These are phyloP conservation scores for Parthenolecanium corni DNA, from an alignment of 2,888 invertebrate genomes.

Conservation along the genomic window DNA sequence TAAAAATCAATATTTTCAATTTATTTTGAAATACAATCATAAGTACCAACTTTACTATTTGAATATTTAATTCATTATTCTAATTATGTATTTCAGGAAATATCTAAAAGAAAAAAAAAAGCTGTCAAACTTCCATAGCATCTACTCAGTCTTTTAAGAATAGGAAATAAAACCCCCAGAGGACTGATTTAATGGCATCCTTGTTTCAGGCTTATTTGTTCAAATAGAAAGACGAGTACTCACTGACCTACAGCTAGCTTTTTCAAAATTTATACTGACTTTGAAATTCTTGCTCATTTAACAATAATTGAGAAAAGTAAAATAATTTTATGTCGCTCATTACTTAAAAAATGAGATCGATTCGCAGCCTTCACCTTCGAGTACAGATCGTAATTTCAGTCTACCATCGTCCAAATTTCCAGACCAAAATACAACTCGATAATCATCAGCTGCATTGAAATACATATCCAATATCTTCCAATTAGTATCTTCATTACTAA, in stretches of 20 bases:
- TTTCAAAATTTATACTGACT: too few species aligned
- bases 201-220: too few species aligned
- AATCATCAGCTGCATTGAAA: slow-evolving; percentile 54
- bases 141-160: too few species aligned
- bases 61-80: too few species aligned
- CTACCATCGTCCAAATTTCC: slow-evolving; percentile 65
- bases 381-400: slow-evolving; percentile 54
- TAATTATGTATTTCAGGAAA: background rate
- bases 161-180: too few species aligned
- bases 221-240: too few species aligned
- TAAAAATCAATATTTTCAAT: slow-evolving; percentile 30
- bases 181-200: too few species aligned
- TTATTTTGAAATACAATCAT: background rate
- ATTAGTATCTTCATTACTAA: slow-evolving; percentile 46
- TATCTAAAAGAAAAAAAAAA: background rate
- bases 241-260: too few species aligned
- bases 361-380: slow-evolving; percentile 44
- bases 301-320: too few species aligned
- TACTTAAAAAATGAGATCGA: slow-evolving; percentile 50
- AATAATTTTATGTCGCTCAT: too few species aligned
- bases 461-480: slow-evolving; percentile 70
- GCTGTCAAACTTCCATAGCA: background rate
- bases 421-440: slow-evolving; percentile 66
- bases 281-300: too few species aligned
- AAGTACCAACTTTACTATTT: too few species aligned